Conservation (phyloP, 1,140 invertebrate genomes). For the Drosophila arawakana region DNA sequence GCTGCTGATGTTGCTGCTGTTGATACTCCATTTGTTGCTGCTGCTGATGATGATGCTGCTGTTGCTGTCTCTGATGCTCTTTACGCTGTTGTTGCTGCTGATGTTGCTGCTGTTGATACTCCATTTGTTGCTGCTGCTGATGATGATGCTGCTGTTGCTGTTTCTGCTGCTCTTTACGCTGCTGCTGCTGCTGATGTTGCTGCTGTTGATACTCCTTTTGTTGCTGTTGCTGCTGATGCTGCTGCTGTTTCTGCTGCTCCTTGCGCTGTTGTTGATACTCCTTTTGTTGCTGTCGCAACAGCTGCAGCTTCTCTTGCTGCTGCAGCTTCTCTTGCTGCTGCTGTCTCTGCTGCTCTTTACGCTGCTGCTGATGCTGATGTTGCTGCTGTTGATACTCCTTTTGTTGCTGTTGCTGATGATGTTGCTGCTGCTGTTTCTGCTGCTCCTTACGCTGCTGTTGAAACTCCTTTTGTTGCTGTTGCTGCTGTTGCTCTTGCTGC, state of each 20-base stretch:
- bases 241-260: neutral
- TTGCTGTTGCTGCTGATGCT: neutral
- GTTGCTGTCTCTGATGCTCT: neutral
- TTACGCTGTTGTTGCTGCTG: no score
- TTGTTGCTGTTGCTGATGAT: neutral
- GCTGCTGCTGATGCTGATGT: neutral
- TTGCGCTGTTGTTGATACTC: neutral
- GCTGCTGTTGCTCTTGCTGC: neutral
- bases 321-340: neutral
- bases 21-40: neutral
- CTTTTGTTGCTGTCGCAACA: neutral
- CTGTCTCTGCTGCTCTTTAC: neutral
- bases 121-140: neutral
- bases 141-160: neutral
- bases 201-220: neutral
- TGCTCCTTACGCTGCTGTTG: neutral
- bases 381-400: neutral
- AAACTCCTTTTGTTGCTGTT: neutral
- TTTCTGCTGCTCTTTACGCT: constrained; percentile 8
- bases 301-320: neutral
- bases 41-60: no score
- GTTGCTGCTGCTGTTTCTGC: neutral
- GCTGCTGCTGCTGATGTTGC: neutral
- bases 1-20: neutral
- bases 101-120: neutral